A percentile compares a stretch with the other conserved stretches of the same genome.
Conservation (phyloP, 2,797 vertebrate species). For the Cuniculus paca region DNA sequence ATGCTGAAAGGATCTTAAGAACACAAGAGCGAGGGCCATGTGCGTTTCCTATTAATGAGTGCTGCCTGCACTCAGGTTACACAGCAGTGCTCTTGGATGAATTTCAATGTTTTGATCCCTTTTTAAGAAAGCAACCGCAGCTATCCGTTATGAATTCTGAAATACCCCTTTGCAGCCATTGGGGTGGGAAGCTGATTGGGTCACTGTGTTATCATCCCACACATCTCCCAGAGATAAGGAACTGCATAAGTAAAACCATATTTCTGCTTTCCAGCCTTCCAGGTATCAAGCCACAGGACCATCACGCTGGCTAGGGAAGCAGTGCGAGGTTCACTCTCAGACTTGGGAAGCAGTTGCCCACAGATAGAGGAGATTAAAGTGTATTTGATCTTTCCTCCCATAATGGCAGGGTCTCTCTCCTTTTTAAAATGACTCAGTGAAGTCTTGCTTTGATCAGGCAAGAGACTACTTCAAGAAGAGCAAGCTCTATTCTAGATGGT, state of each 20-base stretch:
- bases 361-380: constrained; percentile 82
- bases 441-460: constrained; percentile 76
- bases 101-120: constrained; percentile 79
- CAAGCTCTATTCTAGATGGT: background rate
- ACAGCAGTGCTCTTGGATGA: constrained; percentile 61
- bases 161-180: constrained; percentile 40
- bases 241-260: constrained; percentile 72
- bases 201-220: constrained; percentile 56
- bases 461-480: constrained; percentile 62
- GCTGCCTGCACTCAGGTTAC: constrained; percentile 66
- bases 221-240: constrained; percentile 71
- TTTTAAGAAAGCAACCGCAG: constrained; percentile 73
- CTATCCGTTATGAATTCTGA: constrained; percentile 74
- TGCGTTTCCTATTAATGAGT: constrained; percentile 27
- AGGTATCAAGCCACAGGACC: background rate
- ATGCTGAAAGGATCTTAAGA: constrained; percentile 27
- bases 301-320: constrained; percentile 59
- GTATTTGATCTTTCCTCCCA: constrained; percentile 82
- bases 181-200: constrained; percentile 24
- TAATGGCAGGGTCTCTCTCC: constrained; percentile 56
- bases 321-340: constrained; percentile 66
- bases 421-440: constrained; percentile 67
- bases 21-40: background rate
- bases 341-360: constrained; percentile 60
- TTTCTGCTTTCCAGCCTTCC: constrained; percentile 67